phyloP scores from a whole-genome alignment of 2,113 vertebrate genomes.

The Varanus salvator region DNA sequence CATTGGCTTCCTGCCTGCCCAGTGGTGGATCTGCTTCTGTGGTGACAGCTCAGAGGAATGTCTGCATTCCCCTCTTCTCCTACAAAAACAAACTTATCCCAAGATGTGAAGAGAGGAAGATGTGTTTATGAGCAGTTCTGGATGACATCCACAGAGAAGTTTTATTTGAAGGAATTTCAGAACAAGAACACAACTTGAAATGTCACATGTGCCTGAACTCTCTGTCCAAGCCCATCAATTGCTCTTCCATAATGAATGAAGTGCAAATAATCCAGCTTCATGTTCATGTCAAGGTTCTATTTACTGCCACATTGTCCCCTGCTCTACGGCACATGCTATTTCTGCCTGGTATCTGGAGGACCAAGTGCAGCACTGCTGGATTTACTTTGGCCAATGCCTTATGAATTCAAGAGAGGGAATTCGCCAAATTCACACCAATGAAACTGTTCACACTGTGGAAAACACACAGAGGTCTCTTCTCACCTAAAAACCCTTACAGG shows the following conservation, averaged over 20 bases:
- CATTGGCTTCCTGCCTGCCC: slow-evolving; percentile 73
- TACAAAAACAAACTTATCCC: slow-evolving; percentile 46
- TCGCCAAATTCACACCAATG: background rate
- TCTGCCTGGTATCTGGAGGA: background rate
- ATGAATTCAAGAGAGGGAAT: background rate
- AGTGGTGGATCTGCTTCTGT: slow-evolving; percentile 65
- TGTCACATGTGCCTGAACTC: background rate
- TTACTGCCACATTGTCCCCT: background rate
- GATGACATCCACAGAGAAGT: slow-evolving; percentile 20
- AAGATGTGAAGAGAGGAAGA: slow-evolving; percentile 41
- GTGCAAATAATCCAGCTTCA: background rate
- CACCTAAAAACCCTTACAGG: background rate
- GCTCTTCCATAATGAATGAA: background rate
- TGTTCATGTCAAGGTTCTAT: background rate
- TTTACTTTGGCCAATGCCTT: background rate
- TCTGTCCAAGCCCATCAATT: background rate
- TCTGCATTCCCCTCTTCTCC: slow-evolving; percentile 43
- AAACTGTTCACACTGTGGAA: background rate
- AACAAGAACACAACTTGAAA: background rate
- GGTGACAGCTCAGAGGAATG: slow-evolving; percentile 65
- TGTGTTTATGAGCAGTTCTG: slow-evolving; percentile 33
- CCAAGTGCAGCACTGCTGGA: background rate
- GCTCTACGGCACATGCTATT: background rate
- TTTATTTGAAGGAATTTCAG: background rate
- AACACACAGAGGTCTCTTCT: background rate